Evolutionary conservation across 2,113 vertebrate genomes (phyloP).

Genomic region (Sorex araneus): DNA sequence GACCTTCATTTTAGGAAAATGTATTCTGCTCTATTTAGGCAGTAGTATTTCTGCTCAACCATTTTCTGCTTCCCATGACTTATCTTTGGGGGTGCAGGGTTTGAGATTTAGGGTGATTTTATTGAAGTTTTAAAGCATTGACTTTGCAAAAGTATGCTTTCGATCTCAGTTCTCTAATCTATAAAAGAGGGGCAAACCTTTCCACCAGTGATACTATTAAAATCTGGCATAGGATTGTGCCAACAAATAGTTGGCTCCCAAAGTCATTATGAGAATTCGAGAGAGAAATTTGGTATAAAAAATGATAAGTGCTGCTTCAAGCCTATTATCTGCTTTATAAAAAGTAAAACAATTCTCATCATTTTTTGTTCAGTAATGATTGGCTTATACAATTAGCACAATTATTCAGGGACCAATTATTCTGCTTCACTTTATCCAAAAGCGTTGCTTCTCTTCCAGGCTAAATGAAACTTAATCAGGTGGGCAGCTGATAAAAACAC

Average conservation of each 20-base stretch:
- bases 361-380: conserved; percentile 54
- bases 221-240: conserved; percentile 3
- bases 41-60: neutral
- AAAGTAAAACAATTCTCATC: conserved; percentile 48
- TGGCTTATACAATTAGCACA: conserved; percentile 36
- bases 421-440: conserved; percentile 8
- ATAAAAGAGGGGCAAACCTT: neutral
- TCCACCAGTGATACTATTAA: neutral
- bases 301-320: conserved; percentile 19
- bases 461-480: neutral
- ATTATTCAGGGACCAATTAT: conserved; percentile 48
- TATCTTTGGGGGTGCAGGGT: neutral
- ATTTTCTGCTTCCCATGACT: conserved; percentile 7
- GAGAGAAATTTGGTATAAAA: conserved; percentile 55
- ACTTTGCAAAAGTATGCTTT: conserved; percentile 5
- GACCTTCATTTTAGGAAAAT: conserved; percentile 60
- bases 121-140: conserved; percentile 4
- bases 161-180: neutral
- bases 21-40: conserved; percentile 5
- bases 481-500: neutral
- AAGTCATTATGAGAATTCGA: conserved; percentile 32
- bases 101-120: conserved; percentile 10
- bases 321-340: conserved; percentile 20
- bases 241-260: neutral
- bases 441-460: neutral